Evolutionary conservation across 2,113 vertebrate genomes (phyloP).

Genomic region (Equus quagga): DNA sequence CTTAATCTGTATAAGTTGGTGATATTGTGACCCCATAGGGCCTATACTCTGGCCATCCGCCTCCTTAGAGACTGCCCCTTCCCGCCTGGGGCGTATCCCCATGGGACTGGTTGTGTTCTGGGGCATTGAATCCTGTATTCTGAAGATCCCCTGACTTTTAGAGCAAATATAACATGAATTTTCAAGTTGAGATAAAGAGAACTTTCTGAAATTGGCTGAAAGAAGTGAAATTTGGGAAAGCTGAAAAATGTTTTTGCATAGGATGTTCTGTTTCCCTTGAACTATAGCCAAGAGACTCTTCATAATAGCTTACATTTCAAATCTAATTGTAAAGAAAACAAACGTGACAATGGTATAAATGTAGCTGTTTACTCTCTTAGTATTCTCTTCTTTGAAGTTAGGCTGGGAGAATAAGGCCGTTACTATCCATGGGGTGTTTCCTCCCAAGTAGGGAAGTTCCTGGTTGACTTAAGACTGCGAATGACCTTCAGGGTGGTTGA

Average conservation of each 20-base stretch:
- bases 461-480: neutral
- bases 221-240: constrained; percentile 34
- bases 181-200: constrained; percentile 37
- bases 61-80: neutral
- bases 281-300: neutral
- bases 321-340: neutral
- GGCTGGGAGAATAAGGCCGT: neutral
- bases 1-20: neutral
- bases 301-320: constrained; percentile 12
- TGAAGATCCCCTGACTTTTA: neutral
- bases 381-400: neutral
- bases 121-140: neutral
- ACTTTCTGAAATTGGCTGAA: constrained; percentile 41
- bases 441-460: neutral
- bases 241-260: constrained; percentile 37
- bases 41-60: neutral
- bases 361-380: neutral
- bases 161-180: neutral
- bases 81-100: neutral
- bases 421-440: neutral
- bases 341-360: neutral
- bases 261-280: constrained; percentile 49
- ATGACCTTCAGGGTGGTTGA: neutral
- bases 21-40: neutral
- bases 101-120: neutral